Percentiles rank a stretch among this genome's conserved stretches.
These are phyloP conservation scores for Trichopoda pennipes DNA, from an alignment of 2,888 invertebrate species.

Conservation along the genomic window DNA sequence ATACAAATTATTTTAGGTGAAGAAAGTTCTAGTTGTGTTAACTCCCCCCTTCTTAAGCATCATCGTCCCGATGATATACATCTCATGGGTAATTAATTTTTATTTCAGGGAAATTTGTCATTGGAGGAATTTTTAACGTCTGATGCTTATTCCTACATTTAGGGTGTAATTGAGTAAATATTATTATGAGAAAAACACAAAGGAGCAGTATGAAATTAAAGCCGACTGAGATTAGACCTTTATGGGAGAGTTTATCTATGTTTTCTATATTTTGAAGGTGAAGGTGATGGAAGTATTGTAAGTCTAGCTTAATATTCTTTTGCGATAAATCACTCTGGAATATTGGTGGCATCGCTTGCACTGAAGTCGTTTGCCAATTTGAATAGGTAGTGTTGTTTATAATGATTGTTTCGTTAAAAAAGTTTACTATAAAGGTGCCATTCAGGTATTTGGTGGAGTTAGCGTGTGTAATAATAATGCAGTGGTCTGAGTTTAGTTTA, in stretches of 20 bases:
- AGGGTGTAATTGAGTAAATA: slow-evolving; percentile 11
- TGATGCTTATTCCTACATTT: slow-evolving; percentile 3
- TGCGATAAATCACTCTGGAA: slow-evolving; percentile 20
- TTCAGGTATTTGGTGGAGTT: neutral
- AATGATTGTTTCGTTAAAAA: slow-evolving; percentile 29
- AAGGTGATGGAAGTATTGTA: slow-evolving; percentile 39
- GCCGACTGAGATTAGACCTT: slow-evolving; percentile 9
- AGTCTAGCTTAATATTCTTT: slow-evolving; percentile 31
- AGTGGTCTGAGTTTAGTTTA: slow-evolving; percentile 18
- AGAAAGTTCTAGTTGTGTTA: neutral
- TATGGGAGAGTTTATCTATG: slow-evolving; percentile 19
- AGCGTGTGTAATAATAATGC: slow-evolving; percentile 4
- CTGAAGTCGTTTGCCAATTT: slow-evolving; percentile 35
- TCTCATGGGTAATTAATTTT: slow-evolving; percentile 43
- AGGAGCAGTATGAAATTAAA: slow-evolving; percentile 24
- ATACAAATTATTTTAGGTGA: no score
- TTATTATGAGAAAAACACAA: slow-evolving; percentile 9
- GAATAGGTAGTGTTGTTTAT: slow-evolving; percentile 15
- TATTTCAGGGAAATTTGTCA: slow-evolving; percentile 11
- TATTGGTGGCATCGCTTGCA: slow-evolving; percentile 25
- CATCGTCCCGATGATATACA: neutral
- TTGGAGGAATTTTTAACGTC: slow-evolving; percentile 24
- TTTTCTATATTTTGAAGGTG: slow-evolving; percentile 18
- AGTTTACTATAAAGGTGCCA: slow-evolving; percentile 47
- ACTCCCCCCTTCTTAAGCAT: neutral